Evolutionary conservation across 2,113 vertebrate genomes (phyloP), one percentile per base, ranked within the genome.

Genomic region (Myocastor coypus): DNA sequence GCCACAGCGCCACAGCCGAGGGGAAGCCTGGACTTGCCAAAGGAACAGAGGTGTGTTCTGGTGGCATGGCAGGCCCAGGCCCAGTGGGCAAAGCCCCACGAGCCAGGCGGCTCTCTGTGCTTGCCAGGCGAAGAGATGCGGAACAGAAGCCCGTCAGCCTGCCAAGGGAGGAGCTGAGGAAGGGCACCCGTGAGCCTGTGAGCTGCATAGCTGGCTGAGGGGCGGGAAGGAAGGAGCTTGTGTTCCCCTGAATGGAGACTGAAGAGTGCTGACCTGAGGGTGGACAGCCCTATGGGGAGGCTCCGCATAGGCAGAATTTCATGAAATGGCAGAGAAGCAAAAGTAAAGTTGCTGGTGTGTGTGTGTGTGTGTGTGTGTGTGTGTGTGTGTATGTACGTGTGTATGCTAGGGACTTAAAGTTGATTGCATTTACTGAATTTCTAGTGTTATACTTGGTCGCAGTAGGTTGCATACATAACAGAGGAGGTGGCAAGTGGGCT

Each of bases 1-100:
- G 7, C 55, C 68, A 5, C 22, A 4, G 69, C 68, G 30, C 55
- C 30, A 17, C 52, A 26, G 46, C 63, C 0, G 14, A 78, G 7
- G 61, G 34, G 5, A 78, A 61, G 61, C 52, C 50, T 88, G 61
- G 52, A n/a, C n/a, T 42, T 78, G 34, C 34, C 52, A 55, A 28
- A 3, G 13, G 46, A 55, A 78, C 13, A 28, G 52, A 68, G 57
- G 34, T 32, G 37, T n/a, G 28, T 1, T 3, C 10, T 22, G 57
- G 19, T 7, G 3, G 10, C 10, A 12, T 57, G 19, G 7, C 6
- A n/a, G 11, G 32, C 24, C 42, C 1, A 16, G 57, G 81, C 37
- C 75, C 46, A 64, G 50, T 11, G 40, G 2, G 34, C n/a, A 5
- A 24, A 55, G 5, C 1, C 19, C 32, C 59, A 12, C 0, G 0